Conservation (phyloP, 2,888 invertebrate genomes). For the Argyresthia goedartella region DNA sequence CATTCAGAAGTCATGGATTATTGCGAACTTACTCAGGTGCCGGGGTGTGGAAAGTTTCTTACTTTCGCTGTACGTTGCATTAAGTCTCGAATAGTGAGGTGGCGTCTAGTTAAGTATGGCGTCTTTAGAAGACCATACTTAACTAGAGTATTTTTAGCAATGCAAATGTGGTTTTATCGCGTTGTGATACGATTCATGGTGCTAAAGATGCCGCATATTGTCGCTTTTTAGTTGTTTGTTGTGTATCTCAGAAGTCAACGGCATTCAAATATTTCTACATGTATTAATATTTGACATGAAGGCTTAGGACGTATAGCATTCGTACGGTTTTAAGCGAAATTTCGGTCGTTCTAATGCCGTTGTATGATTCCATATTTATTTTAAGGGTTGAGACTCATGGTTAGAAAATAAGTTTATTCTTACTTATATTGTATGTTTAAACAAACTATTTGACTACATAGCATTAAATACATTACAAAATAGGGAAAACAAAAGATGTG, state of each 20-base stretch:
- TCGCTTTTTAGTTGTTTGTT: slow-evolving; percentile 22
- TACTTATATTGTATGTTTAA: too few species aligned
- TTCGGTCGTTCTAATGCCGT: too few species aligned
- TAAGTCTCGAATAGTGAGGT: background rate
- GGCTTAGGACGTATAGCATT: slow-evolving; percentile 3
- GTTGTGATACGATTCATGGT: background rate
- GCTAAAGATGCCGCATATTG: background rate
- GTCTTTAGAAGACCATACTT: background rate
- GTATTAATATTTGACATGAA: slow-evolving; percentile 51
- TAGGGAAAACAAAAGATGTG: too few species aligned
- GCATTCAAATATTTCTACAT: slow-evolving; percentile 28
- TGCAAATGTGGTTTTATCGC: background rate
- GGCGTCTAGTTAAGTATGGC: background rate
- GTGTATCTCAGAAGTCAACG: slow-evolving; percentile 34
- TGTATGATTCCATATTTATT: slow-evolving; percentile 3
- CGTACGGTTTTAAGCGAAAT: too few species aligned
- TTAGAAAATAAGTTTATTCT: background rate
- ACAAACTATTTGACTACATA: too few species aligned
- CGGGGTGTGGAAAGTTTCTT: slow-evolving; percentile 13
- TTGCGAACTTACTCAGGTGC: slow-evolving; percentile 36
- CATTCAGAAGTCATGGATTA: slow-evolving; percentile 47
- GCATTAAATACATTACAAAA: too few species aligned
- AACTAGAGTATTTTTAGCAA: background rate
- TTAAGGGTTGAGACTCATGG: background rate
- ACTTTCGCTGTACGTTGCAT: background rate